Conservation (phyloP, 2,888 invertebrate genomes). For the Patella depressa region DNA sequence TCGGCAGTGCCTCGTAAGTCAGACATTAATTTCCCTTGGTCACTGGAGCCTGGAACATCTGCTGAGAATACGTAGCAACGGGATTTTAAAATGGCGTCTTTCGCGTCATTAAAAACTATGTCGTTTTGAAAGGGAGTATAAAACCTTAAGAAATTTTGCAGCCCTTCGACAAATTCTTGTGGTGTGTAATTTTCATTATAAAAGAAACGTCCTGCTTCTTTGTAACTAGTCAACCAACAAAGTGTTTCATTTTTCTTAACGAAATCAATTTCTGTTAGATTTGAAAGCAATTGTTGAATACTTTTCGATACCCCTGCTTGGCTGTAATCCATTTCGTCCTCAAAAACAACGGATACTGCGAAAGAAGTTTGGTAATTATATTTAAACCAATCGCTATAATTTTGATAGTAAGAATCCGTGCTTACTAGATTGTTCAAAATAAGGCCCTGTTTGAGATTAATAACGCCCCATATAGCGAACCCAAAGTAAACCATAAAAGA, state of each 20-base stretch:
- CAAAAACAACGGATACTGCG: slow-evolving; percentile 42
- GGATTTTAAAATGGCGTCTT: slow-evolving; percentile 81
- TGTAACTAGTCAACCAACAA: slow-evolving; percentile 19
- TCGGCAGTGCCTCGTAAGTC: slow-evolving; percentile 46
- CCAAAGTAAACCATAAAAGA: slow-evolving; percentile 47
- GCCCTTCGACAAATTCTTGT: slow-evolving; percentile 19
- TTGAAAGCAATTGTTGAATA: neutral
- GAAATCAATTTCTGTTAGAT: neutral
- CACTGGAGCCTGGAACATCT: slow-evolving; percentile 84
- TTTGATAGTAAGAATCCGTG: slow-evolving; percentile 47
- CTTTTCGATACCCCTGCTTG: neutral
- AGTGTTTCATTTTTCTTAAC: neutral
- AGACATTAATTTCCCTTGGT: slow-evolving; percentile 53
- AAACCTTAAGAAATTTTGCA: slow-evolving; percentile 23
- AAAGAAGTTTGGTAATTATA: slow-evolving; percentile 38
- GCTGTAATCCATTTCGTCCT: slow-evolving; percentile 30
- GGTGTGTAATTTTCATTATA: neutral
- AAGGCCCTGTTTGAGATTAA: slow-evolving; percentile 49
- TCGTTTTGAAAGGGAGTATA: slow-evolving; percentile 40
- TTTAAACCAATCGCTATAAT: slow-evolving; percentile 34
- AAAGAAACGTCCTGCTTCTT: neutral
- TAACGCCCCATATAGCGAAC: slow-evolving; percentile 49
- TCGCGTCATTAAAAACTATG: slow-evolving; percentile 37
- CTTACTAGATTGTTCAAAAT: slow-evolving; percentile 46
- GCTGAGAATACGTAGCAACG: slow-evolving; percentile 90